These are phyloP conservation scores for Coleophora flavipennella DNA, from an alignment of 2,888 invertebrate species.

Conservation along the genomic window DNA sequence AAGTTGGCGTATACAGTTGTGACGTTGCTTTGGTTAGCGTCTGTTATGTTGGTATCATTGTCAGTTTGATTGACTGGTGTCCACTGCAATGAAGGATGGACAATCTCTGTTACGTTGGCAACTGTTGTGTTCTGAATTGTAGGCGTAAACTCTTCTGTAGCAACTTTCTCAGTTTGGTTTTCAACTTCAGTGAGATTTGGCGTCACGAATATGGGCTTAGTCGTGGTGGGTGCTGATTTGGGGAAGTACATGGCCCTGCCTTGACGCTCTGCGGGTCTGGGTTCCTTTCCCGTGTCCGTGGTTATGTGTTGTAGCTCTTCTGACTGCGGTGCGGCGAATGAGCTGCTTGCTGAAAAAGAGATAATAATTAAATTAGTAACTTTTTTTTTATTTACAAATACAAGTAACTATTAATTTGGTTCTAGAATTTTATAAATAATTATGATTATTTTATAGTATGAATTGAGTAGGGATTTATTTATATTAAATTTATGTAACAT, in stretches of 20 bases:
- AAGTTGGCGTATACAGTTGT: conserved; percentile 25
- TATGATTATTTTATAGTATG: too few relatives aligned
- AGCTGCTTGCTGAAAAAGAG: conserved; percentile 45
- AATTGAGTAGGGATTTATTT: too few relatives aligned
- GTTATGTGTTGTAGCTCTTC: conserved; percentile 41
- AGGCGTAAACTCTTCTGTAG: too few relatives aligned
- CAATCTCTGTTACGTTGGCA: conserved; percentile 17
- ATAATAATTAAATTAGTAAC: conserved; percentile 8
- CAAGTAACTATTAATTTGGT: too few relatives aligned
- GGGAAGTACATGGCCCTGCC: conserved; percentile 56
- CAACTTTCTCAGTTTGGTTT: too few relatives aligned
- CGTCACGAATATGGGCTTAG: conserved; percentile 23
- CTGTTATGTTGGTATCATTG: conserved; percentile 15
- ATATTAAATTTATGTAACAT: too few relatives aligned
- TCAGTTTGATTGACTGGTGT: conserved; percentile 36
- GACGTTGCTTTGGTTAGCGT: conserved; percentile 22
- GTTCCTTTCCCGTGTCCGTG: conserved; percentile 32
- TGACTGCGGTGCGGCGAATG: conserved; percentile 47
- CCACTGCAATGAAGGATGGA: conserved; percentile 41
- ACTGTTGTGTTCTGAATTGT: background rate
- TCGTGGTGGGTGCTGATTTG: conserved; percentile 33
- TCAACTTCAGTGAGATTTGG: background rate
- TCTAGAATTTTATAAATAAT: too few relatives aligned
- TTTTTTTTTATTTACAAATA: background rate
- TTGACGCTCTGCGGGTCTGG: conserved; percentile 38